These are phyloP conservation scores for Luscinia luscinia DNA, from an alignment of 2,797 vertebrate species.

Conservation along the genomic window DNA sequence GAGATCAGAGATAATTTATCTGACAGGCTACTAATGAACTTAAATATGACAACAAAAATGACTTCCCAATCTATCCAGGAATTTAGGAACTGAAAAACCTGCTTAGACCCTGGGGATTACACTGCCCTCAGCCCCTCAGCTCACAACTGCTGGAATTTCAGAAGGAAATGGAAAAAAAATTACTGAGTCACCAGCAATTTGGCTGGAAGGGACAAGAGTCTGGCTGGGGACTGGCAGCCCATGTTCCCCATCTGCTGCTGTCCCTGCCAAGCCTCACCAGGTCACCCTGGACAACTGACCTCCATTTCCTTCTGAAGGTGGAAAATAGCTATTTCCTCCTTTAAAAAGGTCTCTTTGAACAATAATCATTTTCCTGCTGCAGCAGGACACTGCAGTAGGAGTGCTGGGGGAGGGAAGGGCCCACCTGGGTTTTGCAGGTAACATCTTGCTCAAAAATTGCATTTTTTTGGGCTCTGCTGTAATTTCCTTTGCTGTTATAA, in stretches of 20 bases:
- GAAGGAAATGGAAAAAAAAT: not conserved
- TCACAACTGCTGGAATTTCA: not conserved
- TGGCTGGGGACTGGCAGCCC: not conserved
- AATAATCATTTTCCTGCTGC: not conserved
- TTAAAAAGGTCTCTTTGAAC: not conserved
- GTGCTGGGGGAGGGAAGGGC: not conserved
- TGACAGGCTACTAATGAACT: constrained; percentile 50
- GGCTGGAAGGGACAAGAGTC: not conserved
- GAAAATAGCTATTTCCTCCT: not conserved
- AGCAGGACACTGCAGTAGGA: not conserved
- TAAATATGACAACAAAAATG: constrained; percentile 10
- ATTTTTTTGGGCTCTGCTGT: not conserved
- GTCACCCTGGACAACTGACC: not conserved
- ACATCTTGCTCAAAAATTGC: not conserved
- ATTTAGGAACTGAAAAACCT: not conserved
- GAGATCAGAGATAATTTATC: constrained; percentile 25
- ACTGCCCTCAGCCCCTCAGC: not conserved
- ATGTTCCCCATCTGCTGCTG: not conserved
- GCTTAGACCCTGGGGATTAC: not conserved
- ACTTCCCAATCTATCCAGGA: not conserved
- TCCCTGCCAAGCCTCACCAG: not conserved
- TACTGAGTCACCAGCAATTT: not conserved
- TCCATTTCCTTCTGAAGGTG: not conserved
- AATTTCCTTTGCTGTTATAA: not conserved
- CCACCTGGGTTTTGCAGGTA: not conserved